These are phyloP conservation scores for Morpho achilles DNA, from an alignment of 2,888 invertebrate species.

Conservation along the genomic window DNA sequence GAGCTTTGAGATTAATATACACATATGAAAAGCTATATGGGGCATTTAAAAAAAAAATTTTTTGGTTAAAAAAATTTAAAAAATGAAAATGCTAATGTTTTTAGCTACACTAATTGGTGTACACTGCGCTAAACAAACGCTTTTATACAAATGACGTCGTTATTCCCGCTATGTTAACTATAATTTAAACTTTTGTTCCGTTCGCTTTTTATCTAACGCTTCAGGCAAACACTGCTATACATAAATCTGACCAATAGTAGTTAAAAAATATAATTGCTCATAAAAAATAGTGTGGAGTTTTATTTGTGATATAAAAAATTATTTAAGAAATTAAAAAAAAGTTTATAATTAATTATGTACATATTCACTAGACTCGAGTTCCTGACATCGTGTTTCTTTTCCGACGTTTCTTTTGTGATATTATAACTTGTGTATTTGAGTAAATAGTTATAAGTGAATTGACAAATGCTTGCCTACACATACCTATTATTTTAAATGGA, in stretches of 20 bases:
- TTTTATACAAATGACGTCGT: slow-evolving; percentile 9
- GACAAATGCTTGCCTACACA: slow-evolving; percentile 64
- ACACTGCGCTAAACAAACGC: too few species aligned
- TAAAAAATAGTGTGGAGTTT: slow-evolving; percentile 64
- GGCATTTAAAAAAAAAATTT: too few species aligned
- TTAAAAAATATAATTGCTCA: slow-evolving; percentile 65
- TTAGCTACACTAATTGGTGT: too few species aligned
- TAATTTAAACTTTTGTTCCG: slow-evolving; percentile 1
- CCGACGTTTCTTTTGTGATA: slow-evolving; percentile 40
- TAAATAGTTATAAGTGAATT: slow-evolving; percentile 42
- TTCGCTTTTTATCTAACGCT: slow-evolving; percentile 20
- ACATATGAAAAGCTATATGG: too few species aligned
- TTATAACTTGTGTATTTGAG: slow-evolving; percentile 25
- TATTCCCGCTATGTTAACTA: slow-evolving; percentile 1
- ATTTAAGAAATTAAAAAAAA: slow-evolving; percentile 40
- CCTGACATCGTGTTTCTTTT: slow-evolving; percentile 42
- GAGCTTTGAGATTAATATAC: too few species aligned
- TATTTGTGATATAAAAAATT: slow-evolving; percentile 67
- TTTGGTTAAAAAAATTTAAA: too few species aligned
- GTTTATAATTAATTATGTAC: slow-evolving; percentile 37
- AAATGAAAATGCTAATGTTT: too few species aligned
- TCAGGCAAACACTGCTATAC: slow-evolving; percentile 31
- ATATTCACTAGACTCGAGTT: slow-evolving; percentile 54
- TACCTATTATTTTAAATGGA: slow-evolving; percentile 46
- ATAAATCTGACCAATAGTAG: slow-evolving; percentile 69